Percentiles rank a stretch among this genome's conserved stretches.
Conservation (phyloP, 53 echinoderm and acorn worm species). For the Stichopus horrens region DNA sequence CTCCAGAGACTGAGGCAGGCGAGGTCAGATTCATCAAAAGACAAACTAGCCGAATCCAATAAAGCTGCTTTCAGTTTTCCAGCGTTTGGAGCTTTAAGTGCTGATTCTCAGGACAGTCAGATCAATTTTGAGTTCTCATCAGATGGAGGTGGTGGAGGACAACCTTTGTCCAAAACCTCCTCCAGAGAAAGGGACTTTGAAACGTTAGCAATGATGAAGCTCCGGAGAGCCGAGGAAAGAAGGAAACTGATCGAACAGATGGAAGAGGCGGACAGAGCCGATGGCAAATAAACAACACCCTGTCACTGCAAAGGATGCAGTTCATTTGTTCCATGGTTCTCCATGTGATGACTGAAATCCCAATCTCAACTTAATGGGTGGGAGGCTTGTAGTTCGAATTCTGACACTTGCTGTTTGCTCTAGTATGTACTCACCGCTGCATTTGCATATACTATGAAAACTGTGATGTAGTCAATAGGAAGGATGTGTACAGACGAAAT, state of each 20-base stretch:
- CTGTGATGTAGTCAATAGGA: too few relatives aligned
- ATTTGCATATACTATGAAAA: too few relatives aligned
- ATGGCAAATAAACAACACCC: background rate
- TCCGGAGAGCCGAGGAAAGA: constrained; percentile 70
- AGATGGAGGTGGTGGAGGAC: background rate
- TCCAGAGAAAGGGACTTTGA: constrained; percentile 64
- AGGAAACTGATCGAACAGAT: constrained; percentile 71
- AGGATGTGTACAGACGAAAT: too few relatives aligned
- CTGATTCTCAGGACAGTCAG: too few relatives aligned
- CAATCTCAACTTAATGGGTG: too few relatives aligned
- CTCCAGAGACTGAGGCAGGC: constrained; percentile 32
- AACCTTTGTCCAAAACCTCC: background rate
- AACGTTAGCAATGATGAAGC: constrained; percentile 61
- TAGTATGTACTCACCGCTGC: too few relatives aligned
- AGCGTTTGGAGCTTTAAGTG: background rate
- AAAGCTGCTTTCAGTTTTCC: background rate
- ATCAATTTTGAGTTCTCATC: background rate
- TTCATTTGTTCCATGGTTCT: too few relatives aligned
- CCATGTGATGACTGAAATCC: too few relatives aligned
- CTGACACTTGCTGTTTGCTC: too few relatives aligned
- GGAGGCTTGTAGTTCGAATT: too few relatives aligned
- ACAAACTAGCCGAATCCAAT: background rate
- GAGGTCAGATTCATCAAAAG: background rate
- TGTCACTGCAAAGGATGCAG: too few relatives aligned
- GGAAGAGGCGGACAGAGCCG: constrained; percentile 60